Evolutionary conservation across 2,797 vertebrate genomes (phyloP), one percentile per base, ranked within the genome.

Genomic region (Halcyon smyrnensis): DNA sequence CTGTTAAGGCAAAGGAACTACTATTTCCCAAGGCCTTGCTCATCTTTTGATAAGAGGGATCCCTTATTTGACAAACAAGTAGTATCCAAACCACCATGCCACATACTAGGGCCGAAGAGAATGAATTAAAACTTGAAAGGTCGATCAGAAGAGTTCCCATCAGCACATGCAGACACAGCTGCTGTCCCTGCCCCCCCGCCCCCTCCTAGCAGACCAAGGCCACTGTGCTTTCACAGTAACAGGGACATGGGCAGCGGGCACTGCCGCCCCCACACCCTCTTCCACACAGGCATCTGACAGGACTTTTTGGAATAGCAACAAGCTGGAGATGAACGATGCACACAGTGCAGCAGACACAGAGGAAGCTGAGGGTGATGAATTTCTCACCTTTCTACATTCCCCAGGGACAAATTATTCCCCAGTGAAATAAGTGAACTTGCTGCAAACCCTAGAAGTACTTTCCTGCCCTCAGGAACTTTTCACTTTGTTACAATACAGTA

Each of bases 301-400:
- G 60, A 19, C 16, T 53, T 64, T 57, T 69, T 45, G 21, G 27
- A 84, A 79, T 0, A 73, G 74, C 1, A 3, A 50, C 54, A 84
- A 34, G 37, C 24, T 76, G 54, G 30, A 87, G 59, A 59, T 2
- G 34, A 50, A 60, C 2, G 5, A 12, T 50, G 8, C 2, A 4
- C 1, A 0, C 0, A 0, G n/a, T 64, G 32, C 69, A 65, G 41
- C 0, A 1, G 39, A 54, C 18, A 5, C 39, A 59, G 50, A 75
- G 15, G 28, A 78, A 90, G 50, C 8, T 78, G 54, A 57, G 18
- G 45, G 30, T 0, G 0, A 37, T 43, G 12, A 36, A 76, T 82
- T 84, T 63, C 78, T 76, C n/a, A 65, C 75, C 51, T 84, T 91
- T 63, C 59, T 39, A 32, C 27, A 37, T 2, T 4, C 8, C 2